phyloP scores from a whole-genome alignment of 2,888 invertebrate genomes.

The Rhamnusium bicolor region DNA sequence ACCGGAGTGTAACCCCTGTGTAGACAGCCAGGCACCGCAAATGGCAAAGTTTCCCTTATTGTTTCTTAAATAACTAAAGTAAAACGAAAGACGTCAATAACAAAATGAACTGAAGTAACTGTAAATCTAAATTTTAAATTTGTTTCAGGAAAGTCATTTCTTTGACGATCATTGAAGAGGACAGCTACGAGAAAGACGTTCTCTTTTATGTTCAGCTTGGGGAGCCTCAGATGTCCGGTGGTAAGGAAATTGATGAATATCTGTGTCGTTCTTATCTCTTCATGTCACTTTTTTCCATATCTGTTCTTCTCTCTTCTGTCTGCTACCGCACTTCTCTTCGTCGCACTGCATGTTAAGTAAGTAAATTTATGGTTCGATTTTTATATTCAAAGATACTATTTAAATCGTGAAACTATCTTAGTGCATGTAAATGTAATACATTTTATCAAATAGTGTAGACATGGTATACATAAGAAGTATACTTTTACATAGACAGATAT shows the following conservation, averaged over 20 bases:
- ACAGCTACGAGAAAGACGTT: slow-evolving; percentile 98
- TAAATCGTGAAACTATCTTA: not conserved
- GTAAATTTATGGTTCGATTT: slow-evolving; percentile 57
- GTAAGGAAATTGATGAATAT: slow-evolving; percentile 73
- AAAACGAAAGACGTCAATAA: not conserved
- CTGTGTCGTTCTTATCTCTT: slow-evolving; percentile 53
- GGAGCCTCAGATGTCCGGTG: slow-evolving; percentile 90
- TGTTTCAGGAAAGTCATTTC: slow-evolving; percentile 89
- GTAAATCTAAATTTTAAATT: slow-evolving; percentile 34
- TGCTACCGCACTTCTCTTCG: slow-evolving; percentile 60
- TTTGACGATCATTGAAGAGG: slow-evolving; percentile 93
- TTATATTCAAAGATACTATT: not conserved
- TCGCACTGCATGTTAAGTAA: slow-evolving; percentile 70
- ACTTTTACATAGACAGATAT: too few relatives aligned
- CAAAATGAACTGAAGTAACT: not conserved
- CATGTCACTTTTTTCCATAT: slow-evolving; percentile 60
- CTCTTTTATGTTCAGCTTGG: slow-evolving; percentile 93
- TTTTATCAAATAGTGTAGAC: not conserved
- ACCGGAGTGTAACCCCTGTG: too few relatives aligned
- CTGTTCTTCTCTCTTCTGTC: slow-evolving; percentile 59
- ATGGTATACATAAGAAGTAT: too few relatives aligned
- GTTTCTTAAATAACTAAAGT: not conserved
- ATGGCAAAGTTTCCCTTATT: not conserved
- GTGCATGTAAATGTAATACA: not conserved
- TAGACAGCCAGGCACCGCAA: too few relatives aligned